Evolutionary conservation across 2,113 vertebrate genomes (phyloP).

Genomic region (Trichechus manatus): DNA sequence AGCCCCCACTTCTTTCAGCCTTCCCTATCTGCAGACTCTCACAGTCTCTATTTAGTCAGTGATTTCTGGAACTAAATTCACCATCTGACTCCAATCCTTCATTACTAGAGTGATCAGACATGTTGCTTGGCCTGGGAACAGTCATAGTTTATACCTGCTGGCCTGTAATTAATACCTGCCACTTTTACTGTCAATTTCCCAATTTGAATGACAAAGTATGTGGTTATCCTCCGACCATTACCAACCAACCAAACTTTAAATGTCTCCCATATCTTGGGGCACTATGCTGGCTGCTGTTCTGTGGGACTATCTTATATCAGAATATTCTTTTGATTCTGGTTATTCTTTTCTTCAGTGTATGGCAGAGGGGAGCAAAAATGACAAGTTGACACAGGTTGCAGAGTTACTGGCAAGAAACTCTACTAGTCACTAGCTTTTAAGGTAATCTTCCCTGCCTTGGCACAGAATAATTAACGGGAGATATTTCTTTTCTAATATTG

Average conservation of each 20-base stretch:
- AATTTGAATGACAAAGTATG: neutral
- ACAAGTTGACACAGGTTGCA: neutral
- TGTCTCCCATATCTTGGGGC: neutral
- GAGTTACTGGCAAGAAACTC: neutral
- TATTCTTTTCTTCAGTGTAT: conserved; percentile 23
- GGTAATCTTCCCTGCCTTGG: neutral
- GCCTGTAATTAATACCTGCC: neutral
- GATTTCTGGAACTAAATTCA: conserved; percentile 38
- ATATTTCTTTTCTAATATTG: conserved; percentile 26
- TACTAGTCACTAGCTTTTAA: conserved; percentile 8
- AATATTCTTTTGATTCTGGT: neutral
- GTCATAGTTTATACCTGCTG: neutral
- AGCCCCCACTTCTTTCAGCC: neutral
- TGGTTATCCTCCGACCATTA: neutral
- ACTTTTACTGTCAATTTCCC: neutral
- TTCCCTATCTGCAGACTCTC: neutral
- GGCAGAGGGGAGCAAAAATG: neutral
- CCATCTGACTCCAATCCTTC: neutral
- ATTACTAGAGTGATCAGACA: neutral
- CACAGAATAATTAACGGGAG: conserved; percentile 47
- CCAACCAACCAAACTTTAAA: conserved; percentile 11
- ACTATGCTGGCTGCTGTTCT: neutral
- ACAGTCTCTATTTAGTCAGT: neutral
- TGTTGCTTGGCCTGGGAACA: neutral
- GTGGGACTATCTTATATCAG: neutral